A percentile compares a stretch with the other conserved stretches of the same genome.
These are phyloP conservation scores for Rhagonycha lutea DNA, from an alignment of 2,888 invertebrate genomes.

Conservation along the genomic window DNA sequence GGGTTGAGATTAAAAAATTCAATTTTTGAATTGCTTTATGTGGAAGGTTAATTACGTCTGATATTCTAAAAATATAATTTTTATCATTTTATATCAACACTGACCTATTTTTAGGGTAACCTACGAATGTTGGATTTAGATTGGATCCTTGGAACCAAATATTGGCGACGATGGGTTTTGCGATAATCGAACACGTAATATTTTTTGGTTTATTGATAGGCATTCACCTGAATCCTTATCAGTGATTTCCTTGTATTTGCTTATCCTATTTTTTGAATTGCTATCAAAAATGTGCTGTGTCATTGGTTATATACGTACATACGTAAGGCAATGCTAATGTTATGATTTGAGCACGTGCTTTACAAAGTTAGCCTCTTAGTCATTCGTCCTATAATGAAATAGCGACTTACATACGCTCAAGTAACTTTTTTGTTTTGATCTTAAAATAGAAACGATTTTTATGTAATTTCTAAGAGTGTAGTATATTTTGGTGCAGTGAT, in stretches of 20 bases:
- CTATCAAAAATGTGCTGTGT: slow-evolving; percentile 22
- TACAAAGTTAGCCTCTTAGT: slow-evolving; percentile 14
- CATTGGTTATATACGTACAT: slow-evolving; percentile 22
- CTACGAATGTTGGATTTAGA: neutral
- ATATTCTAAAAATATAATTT: neutral
- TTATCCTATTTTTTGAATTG: slow-evolving; percentile 17
- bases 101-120: neutral
- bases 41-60: neutral
- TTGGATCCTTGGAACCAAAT: neutral
- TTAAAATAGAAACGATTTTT: neutral
- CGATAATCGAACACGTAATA: neutral
- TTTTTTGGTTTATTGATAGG: neutral
- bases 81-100: neutral
- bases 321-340: slow-evolving; percentile 14
- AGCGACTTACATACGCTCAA: neutral
- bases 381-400: slow-evolving; percentile 15
- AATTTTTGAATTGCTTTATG: neutral
- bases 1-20: neutral
- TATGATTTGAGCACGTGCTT: slow-evolving; percentile 22
- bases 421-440: neutral
- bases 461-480: neutral
- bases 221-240: neutral
- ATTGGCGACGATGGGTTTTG: neutral
- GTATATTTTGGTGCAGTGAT: neutral
- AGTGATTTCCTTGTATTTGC: neutral